Conservation (phyloP, 2,888 invertebrate species). For the Rambutsinella grinnellia region DNA sequence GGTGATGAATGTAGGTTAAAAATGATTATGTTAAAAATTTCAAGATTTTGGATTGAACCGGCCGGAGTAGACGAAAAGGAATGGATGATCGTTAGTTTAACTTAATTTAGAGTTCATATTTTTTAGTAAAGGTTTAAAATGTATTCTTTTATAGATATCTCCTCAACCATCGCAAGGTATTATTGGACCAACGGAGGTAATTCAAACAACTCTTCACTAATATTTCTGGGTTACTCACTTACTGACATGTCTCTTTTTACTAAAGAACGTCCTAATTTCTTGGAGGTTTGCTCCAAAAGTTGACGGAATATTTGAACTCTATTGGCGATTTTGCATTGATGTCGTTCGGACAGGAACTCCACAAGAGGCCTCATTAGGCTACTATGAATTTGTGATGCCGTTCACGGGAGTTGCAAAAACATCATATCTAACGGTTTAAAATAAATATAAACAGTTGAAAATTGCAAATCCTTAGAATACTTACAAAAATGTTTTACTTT, state of each 20-base stretch:
- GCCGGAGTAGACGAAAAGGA: slow-evolving; percentile 31
- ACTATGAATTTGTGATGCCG: slow-evolving; percentile 44
- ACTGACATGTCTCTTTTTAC: no score
- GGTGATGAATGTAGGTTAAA: no score
- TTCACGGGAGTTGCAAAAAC: slow-evolving; percentile 36
- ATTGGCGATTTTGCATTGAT: slow-evolving; percentile 54
- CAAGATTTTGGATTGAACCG: slow-evolving; percentile 43
- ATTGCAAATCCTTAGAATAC: no score
- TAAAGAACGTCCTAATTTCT: no score
- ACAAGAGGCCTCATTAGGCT: slow-evolving; percentile 29
- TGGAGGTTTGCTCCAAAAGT: slow-evolving; percentile 19
- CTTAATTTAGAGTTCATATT: background rate
- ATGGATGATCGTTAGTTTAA: slow-evolving; percentile 14
- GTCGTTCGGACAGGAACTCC: slow-evolving; percentile 42
- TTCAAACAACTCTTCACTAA: no score
- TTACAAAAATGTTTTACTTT: no score
- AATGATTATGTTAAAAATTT: background rate
- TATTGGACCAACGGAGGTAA: slow-evolving; percentile 51
- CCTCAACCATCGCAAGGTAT: slow-evolving; percentile 38
- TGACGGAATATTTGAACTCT: slow-evolving; percentile 35
- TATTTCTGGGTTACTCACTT: no score
- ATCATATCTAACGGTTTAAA: slow-evolving; percentile 18
- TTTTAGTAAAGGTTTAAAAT: background rate
- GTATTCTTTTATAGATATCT: slow-evolving; percentile 25
- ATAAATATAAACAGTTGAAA: no score